Evolutionary conservation across 1,140 invertebrate genomes (phyloP).

Genomic region (Hydropsyche tenuis): DNA sequence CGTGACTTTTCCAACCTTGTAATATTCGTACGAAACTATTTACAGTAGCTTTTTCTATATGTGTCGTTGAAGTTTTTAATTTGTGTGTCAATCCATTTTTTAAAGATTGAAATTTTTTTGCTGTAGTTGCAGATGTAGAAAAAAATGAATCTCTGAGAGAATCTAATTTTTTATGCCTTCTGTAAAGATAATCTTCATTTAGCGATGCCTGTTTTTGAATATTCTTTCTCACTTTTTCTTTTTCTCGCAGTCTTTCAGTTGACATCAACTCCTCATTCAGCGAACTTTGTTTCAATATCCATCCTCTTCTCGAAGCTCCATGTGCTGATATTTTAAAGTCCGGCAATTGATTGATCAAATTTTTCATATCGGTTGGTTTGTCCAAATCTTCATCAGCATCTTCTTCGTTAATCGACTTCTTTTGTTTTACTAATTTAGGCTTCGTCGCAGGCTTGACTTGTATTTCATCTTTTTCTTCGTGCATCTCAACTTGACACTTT

Average conservation of each 20-base stretch:
- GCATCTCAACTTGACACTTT: conserved; percentile 52
- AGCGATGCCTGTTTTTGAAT: conserved; percentile 89
- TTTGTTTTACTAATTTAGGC: conserved; percentile 79
- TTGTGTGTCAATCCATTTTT: conserved; percentile 83
- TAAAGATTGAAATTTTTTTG: conserved; percentile 82
- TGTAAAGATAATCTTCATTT: conserved; percentile 85
- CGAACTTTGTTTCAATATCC: conserved; percentile 84
- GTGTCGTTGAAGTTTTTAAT: conserved; percentile 80
- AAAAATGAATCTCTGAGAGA: conserved; percentile 76
- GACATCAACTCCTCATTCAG: conserved; percentile 90
- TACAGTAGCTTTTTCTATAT: conserved; percentile 80
- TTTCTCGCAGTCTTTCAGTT: conserved; percentile 79
- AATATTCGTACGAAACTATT: conserved; percentile 77
- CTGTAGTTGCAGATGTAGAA: conserved; percentile 71
- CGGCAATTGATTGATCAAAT: conserved; percentile 66
- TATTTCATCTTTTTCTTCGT: conserved; percentile 52
- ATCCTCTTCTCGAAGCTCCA: conserved; percentile 62
- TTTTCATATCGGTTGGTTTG: conserved; percentile 70
- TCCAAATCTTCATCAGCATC: conserved; percentile 70
- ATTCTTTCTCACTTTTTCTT: conserved; percentile 81
- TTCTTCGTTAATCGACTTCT: conserved; percentile 77
- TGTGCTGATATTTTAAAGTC: conserved; percentile 65
- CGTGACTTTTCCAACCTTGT: conserved; percentile 73
- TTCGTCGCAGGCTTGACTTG: conserved; percentile 57
- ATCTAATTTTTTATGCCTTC: conserved; percentile 71